Base-by-base conservation (phyloP, 2,888 invertebrate genomes). In the Lampropteryx suffumata region DNA sequence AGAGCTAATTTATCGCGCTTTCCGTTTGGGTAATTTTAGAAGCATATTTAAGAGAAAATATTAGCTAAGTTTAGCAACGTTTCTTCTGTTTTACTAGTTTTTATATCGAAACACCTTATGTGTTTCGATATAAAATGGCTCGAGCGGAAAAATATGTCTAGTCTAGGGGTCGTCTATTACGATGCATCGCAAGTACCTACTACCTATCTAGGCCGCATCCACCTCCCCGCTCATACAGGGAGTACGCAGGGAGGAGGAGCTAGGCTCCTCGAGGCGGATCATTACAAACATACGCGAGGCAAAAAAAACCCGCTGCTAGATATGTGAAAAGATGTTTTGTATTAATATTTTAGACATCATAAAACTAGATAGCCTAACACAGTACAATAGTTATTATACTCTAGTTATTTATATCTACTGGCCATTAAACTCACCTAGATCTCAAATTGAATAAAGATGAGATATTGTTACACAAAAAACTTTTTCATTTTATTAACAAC, bases 1-100 rank as follows among this genome's bases (percentile, higher is more conserved):
- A 11, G 36, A 47, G 33, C 35, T 48, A 49, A 49, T 52, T 52
- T 42, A 58, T 55, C 37, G 13, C 45, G 10, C 21, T 27, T 36
- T 44, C 26, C 39, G 27, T 7, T 29, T 30, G 17, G 33, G 1
- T 17, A 43, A 11, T 14, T 32, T 41, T 44, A 28, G 33, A 44
- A 41, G 36, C 32, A 44, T 40, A 44, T 43, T 47, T 37, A 4
- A 17, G 10, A 14, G 10, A 42, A 48, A 41, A 47, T 47, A 33
- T 32, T 46, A 34, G 29, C 11, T 29, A 42, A 52, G 47, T 47
- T 52, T 47, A 10, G 32, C 12, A 14, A 29, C 24, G 40, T 29
- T 14, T 42, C 17, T 50, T 26, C 30, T 14, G 35, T 36, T 42
- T 42, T 11, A 36, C 34, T 29, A 32, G 36, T 29, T 49, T 50